phyloP scores from a whole-genome alignment of 2,797 vertebrate species.

The Hydrolagus colliei region DNA sequence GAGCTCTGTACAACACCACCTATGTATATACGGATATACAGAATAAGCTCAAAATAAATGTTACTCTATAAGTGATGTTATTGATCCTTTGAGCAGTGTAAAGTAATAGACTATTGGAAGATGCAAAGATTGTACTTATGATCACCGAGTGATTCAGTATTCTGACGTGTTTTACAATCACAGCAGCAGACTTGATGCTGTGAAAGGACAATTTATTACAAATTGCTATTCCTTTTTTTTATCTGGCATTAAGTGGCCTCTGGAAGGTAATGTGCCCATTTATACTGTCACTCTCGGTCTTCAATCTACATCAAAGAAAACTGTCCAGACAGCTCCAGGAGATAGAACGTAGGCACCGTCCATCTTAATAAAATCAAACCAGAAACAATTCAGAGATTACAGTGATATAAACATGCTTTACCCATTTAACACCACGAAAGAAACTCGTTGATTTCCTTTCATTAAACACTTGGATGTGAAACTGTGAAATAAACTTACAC shows the following conservation, averaged over 20 bases:
- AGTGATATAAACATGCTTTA: no score
- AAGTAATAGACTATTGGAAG: no score
- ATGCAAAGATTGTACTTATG: no score
- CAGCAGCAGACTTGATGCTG: not conserved
- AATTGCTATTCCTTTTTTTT: not conserved
- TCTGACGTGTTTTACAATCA: not conserved
- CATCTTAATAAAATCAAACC: not conserved
- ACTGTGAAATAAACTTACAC: not conserved
- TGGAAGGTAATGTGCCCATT: not conserved
- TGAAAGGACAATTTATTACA: slow-evolving; percentile 11
- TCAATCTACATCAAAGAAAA: not conserved
- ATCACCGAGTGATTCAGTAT: no score
- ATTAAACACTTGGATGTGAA: not conserved
- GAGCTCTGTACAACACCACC: no score
- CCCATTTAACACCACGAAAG: no score
- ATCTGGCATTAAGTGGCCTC: not conserved
- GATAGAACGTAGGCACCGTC: not conserved
- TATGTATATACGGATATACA: no score
- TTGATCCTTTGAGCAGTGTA: no score
- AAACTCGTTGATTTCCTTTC: not conserved
- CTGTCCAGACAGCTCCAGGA: not conserved
- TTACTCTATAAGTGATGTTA: no score
- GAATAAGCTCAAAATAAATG: no score
- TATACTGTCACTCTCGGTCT: slow-evolving; percentile 8
- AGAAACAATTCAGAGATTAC: no score